Evolutionary conservation across 2,888 invertebrate genomes (phyloP).

Genomic region (Drosophila meridiana): DNA sequence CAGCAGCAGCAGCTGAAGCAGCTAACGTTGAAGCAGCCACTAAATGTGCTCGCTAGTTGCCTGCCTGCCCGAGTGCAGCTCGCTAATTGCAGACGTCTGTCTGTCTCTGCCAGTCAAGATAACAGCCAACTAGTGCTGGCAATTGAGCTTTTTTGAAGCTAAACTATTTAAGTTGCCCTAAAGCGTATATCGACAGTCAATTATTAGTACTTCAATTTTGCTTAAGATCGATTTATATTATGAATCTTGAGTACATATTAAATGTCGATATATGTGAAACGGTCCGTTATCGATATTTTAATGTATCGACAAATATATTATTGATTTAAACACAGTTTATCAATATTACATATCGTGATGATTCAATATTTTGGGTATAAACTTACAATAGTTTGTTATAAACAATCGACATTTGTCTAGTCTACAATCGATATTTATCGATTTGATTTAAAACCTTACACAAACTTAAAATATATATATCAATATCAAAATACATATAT

Average conservation of each 20-base stretch:
- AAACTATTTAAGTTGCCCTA: neutral
- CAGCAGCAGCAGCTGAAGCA: constrained; percentile 14
- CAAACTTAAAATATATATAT: too few relatives aligned
- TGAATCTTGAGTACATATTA: neutral
- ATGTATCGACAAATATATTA: neutral
- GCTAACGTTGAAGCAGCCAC: constrained; percentile 43
- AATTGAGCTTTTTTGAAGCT: constrained; percentile 12
- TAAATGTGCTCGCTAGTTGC: constrained; percentile 61
- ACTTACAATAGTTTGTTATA: too few relatives aligned
- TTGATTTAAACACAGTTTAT: too few relatives aligned
- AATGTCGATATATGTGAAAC: neutral
- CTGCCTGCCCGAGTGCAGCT: constrained; percentile 48
- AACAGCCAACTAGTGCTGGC: constrained; percentile 23
- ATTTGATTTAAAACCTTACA: too few relatives aligned
- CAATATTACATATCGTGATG: neutral
- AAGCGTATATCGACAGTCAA: neutral
- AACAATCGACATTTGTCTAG: too few relatives aligned
- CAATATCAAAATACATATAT: too few relatives aligned
- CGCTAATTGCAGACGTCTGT: constrained; percentile 71
- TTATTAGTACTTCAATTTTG: neutral
- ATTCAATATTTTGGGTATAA: too few relatives aligned
- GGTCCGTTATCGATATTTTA: neutral
- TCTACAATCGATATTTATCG: too few relatives aligned
- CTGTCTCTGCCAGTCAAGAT: constrained; percentile 32
- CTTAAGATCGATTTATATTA: neutral